These are phyloP conservation scores for Anomalospiza imberbis DNA, from an alignment of 2,797 vertebrate species.

Conservation along the genomic window DNA sequence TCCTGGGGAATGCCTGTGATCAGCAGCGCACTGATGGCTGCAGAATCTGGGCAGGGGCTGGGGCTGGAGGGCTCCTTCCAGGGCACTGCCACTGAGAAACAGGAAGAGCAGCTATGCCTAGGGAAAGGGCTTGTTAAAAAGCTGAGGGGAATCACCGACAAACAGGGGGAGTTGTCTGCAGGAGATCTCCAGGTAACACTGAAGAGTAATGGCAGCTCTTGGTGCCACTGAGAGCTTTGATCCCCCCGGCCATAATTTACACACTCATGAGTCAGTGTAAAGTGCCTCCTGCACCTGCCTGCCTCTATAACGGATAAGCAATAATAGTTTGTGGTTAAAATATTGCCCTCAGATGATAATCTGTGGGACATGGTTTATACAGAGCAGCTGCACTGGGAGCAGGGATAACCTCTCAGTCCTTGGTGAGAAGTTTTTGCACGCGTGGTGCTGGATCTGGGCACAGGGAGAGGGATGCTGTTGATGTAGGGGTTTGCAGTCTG, in stretches of 20 bases:
- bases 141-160: fast-evolving
- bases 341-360: slow-evolving; percentile 26
- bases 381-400: background rate
- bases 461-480: background rate
- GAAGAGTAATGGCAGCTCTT: background rate
- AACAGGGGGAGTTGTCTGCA: background rate
- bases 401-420: background rate
- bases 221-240: background rate
- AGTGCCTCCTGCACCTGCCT: slow-evolving; percentile 6
- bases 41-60: background rate
- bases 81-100: background rate
- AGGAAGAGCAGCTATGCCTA: background rate
- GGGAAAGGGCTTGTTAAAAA: background rate
- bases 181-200: background rate
- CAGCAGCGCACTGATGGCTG: fast-evolving
- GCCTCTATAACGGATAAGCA: slow-evolving; percentile 28
- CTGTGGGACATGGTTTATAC: slow-evolving; percentile 20
- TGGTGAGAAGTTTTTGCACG: background rate
- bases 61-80: background rate
- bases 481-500: background rate
- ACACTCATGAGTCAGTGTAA: background rate
- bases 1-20: background rate
- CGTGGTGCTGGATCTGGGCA: fast-evolving
- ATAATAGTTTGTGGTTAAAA: slow-evolving; percentile 29
- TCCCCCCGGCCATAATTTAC: background rate